These are phyloP conservation scores for Nannobrachium achirus DNA, from an alignment of 2,113 vertebrate genomes.

Conservation along the genomic window DNA sequence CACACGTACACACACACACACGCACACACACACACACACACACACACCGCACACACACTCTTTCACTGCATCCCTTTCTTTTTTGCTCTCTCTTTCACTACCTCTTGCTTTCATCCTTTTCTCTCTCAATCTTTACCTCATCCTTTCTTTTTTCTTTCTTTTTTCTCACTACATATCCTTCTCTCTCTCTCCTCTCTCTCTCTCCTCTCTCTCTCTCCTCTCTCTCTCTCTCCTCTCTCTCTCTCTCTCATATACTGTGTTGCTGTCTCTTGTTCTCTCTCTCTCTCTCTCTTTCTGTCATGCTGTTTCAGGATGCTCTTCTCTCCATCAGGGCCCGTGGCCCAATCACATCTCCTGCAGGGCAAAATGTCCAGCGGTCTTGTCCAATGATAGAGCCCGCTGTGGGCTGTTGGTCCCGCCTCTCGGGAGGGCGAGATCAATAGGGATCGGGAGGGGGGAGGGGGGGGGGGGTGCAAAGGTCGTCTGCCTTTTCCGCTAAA, in stretches of 20 bases:
- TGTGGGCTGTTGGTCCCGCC: conserved; percentile 23
- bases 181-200: background rate
- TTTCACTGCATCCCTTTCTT: conserved; percentile 32
- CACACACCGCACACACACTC: conserved; percentile 9
- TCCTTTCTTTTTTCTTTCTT: conserved; percentile 17
- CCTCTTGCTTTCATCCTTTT: conserved; percentile 9
- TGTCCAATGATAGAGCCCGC: conserved; percentile 53
- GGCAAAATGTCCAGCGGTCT: conserved; percentile 48
- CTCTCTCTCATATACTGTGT: conserved; percentile 13
- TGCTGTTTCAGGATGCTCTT: conserved; percentile 13
- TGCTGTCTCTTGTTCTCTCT: conserved; percentile 22
- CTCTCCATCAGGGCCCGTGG: conserved; percentile 21
- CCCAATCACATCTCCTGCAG: conserved; percentile 40
- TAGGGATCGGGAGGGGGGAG: background rate
- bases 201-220: conserved; percentile 1
- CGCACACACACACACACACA: conserved; percentile 6
- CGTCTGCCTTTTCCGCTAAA: too few species aligned
- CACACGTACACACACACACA: background rate
- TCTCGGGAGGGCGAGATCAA: background rate
- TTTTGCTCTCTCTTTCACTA: conserved; percentile 27
- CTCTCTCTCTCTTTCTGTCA: conserved; percentile 41
- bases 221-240: background rate
- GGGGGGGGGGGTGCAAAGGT: too few species aligned
- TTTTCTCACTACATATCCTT: conserved; percentile 13
- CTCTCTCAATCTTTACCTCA: background rate